phyloP scores from a whole-genome alignment of 2,113 vertebrate species.

The Vulpes ferrilata region DNA sequence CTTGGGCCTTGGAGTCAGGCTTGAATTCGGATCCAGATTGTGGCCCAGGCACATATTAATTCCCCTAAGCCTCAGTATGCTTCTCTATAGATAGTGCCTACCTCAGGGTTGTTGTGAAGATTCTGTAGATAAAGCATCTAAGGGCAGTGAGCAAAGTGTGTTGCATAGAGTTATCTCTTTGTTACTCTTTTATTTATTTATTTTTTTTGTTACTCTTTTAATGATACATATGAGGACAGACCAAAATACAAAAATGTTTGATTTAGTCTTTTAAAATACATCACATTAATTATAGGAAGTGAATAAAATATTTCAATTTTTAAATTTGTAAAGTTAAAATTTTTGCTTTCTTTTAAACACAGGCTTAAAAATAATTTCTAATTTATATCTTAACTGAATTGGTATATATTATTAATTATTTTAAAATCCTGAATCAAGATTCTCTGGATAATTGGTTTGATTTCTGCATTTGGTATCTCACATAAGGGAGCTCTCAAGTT shows the following conservation, averaged over 20 bases:
- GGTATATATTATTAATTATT: slow-evolving; percentile 27
- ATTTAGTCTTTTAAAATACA: slow-evolving; percentile 37
- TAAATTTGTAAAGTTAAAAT: slow-evolving; percentile 21
- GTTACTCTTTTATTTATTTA: slow-evolving; percentile 36
- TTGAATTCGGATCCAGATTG: not conserved
- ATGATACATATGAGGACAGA: not conserved
- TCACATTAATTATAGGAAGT: not conserved
- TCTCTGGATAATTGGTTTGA: slow-evolving; percentile 47
- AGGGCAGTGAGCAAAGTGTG: not conserved
- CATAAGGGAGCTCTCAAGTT: not conserved
- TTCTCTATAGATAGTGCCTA: not conserved
- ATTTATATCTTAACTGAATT: slow-evolving; percentile 53
- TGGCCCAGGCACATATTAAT: not conserved
- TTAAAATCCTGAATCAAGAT: slow-evolving; percentile 45
- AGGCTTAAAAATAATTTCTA: slow-evolving; percentile 39
- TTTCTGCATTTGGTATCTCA: slow-evolving; percentile 22
- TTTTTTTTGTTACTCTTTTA: slow-evolving; percentile 17
- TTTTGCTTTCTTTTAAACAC: slow-evolving; percentile 39
- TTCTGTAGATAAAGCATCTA: not conserved
- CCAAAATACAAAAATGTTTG: slow-evolving; percentile 26
- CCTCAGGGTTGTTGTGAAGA: not conserved
- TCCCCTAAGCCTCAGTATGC: not conserved
- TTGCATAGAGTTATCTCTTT: not conserved
- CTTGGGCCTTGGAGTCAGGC: not conserved
- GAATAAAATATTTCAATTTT: slow-evolving; percentile 23